Evolutionary conservation across 2,797 vertebrate species (phyloP).

Genomic region (Potorous gilbertii): DNA sequence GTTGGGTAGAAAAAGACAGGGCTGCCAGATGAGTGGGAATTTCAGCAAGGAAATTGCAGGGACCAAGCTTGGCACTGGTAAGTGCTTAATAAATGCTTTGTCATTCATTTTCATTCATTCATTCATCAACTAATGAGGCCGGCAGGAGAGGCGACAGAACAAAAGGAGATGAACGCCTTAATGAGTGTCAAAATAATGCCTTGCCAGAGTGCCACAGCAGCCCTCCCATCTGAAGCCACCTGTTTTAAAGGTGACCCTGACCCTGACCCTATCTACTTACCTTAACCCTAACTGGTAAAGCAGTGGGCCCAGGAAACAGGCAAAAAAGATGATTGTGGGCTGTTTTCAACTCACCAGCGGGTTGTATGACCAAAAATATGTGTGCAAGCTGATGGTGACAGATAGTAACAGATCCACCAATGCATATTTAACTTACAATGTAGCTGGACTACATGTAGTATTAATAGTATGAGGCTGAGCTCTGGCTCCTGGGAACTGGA

Average conservation of each 20-base stretch:
- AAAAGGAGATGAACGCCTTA: constrained; percentile 16
- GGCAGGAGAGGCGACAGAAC: constrained; percentile 8
- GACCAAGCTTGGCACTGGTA: background rate
- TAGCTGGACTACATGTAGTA: constrained; percentile 5
- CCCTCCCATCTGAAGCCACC: background rate
- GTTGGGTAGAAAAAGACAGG: constrained; percentile 51
- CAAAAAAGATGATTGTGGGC: background rate
- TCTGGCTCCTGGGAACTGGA: background rate
- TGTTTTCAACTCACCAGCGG: background rate
- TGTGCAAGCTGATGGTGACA: background rate
- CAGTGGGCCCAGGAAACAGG: background rate
- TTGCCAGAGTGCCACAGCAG: background rate
- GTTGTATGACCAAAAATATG: background rate
- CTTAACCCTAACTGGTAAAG: background rate
- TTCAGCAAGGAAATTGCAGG: constrained; percentile 39
- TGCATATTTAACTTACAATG: constrained; percentile 26
- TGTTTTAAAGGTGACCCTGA: background rate
- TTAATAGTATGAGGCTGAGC: background rate
- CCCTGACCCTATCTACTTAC: background rate
- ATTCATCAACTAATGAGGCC: background rate
- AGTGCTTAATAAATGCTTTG: background rate
- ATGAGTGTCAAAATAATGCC: background rate
- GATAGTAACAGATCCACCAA: background rate
- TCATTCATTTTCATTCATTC: constrained; percentile 13
- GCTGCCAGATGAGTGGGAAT: constrained; percentile 53